phyloP scores from a whole-genome alignment of 2,797 vertebrate species.

The Myotis daubentonii region DNA sequence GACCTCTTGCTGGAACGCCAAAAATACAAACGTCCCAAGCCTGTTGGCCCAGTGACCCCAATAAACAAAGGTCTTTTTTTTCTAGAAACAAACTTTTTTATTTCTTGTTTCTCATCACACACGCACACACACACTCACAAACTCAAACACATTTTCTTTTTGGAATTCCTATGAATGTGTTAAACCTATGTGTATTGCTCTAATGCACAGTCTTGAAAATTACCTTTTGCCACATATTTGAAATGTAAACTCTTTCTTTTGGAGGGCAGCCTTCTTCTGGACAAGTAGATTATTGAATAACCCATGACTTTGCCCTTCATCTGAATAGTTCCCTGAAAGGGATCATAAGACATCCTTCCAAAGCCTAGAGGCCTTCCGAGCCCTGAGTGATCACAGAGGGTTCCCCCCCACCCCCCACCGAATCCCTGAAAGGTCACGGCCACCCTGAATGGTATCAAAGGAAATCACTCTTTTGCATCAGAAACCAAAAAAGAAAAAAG shows the following conservation, averaged over 20 bases:
- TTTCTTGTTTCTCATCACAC: conserved; percentile 30
- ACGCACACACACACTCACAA: background rate
- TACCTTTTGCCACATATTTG: background rate
- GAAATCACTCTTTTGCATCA: conserved; percentile 64
- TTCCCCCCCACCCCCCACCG: too few species aligned
- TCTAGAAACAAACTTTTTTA: conserved; percentile 28
- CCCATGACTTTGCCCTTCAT: conserved; percentile 83
- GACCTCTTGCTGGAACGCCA: conserved; percentile 39
- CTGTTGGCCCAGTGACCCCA: conserved; percentile 32
- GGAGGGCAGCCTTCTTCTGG: conserved; percentile 58
- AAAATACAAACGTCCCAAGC: conserved; percentile 47
- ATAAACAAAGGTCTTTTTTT: conserved; percentile 59
- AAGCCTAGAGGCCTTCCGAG: conserved; percentile 54
- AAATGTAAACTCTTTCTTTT: conserved; percentile 51
- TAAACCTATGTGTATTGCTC: background rate
- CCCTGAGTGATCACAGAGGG: conserved; percentile 57
- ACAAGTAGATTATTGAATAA: conserved; percentile 82
- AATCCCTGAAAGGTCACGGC: conserved; percentile 58
- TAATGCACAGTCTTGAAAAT: conserved; percentile 6
- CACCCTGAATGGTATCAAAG: conserved; percentile 69
- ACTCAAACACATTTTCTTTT: background rate
- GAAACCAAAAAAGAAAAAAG: background rate
- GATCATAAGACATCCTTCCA: conserved; percentile 84
- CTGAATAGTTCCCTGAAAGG: conserved; percentile 78
- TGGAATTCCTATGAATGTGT: background rate